Evolutionary conservation across 2,113 vertebrate genomes (phyloP).

Genomic region (Megaceryle torquata): DNA sequence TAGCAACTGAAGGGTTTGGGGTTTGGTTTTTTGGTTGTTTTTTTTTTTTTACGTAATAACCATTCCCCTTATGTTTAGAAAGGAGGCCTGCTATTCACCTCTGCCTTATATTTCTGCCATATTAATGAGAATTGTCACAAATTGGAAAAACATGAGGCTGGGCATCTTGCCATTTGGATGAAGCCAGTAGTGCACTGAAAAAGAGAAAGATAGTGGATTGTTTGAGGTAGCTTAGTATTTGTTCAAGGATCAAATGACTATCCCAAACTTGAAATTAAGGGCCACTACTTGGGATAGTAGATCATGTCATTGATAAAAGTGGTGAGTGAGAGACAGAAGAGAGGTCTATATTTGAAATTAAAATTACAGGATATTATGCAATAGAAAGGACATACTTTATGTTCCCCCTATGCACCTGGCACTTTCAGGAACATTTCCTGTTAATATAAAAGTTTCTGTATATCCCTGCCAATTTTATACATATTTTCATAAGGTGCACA

Average conservation of each 20-base stretch:
- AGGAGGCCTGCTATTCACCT: background rate
- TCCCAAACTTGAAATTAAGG: background rate
- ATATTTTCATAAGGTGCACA: background rate
- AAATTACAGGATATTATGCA: constrained; percentile 42
- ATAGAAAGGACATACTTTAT: constrained; percentile 29
- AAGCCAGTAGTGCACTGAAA: background rate
- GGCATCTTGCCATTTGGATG: background rate
- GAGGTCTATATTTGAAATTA: constrained; percentile 14
- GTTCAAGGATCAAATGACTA: background rate
- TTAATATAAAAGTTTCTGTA: constrained; percentile 21
- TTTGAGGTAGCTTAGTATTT: background rate
- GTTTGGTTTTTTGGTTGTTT: background rate
- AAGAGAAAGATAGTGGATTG: background rate
- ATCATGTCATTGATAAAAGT: background rate
- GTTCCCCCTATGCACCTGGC: constrained; percentile 30
- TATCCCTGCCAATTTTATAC: constrained; percentile 31
- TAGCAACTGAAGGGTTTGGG: background rate
- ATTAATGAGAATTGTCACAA: background rate
- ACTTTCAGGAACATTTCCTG: constrained; percentile 38
- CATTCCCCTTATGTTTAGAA: background rate
- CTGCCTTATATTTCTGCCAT: background rate
- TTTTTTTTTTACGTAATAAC: background rate
- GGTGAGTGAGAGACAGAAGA: constrained; percentile 11
- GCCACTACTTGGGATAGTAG: background rate
- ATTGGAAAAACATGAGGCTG: background rate